A percentile compares a stretch with the other conserved stretches of the same genome.
Conservation (phyloP, 2,888 invertebrate species). For the Dicyrtoma fusca region DNA sequence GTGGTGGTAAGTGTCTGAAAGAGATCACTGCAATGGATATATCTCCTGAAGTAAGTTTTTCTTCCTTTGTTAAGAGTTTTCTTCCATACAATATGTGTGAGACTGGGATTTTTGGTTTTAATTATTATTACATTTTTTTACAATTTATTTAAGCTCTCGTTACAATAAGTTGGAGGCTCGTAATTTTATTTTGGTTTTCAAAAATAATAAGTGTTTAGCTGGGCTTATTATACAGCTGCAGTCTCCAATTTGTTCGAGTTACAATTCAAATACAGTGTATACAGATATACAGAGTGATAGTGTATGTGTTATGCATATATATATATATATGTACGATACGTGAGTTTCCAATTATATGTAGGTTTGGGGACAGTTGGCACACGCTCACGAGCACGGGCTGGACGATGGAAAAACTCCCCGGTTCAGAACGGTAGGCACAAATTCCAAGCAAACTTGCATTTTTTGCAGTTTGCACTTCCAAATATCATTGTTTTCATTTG, state of each 20-base stretch:
- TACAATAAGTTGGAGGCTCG: too few species aligned
- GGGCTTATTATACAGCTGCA: too few species aligned
- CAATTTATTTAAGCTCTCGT: too few species aligned
- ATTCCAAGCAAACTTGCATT: background rate
- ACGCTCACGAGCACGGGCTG: constrained; percentile 69
- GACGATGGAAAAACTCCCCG: constrained; percentile 49
- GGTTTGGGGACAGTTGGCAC: constrained; percentile 86
- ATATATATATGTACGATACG: constrained; percentile 49
- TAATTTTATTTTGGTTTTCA: too few species aligned
- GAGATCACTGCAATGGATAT: constrained; percentile 56
- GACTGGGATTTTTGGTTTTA: too few species aligned
- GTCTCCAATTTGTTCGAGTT: too few species aligned
- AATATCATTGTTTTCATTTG: too few species aligned
- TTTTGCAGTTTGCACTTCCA: background rate
- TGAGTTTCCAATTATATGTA: constrained; percentile 63
- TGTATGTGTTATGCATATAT: too few species aligned
- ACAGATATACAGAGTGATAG: too few species aligned
- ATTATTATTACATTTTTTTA: too few species aligned
- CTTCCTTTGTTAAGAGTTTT: constrained; percentile 5
- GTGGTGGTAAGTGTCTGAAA: constrained; percentile 1
- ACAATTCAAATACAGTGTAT: too few species aligned
- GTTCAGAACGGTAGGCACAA: constrained; percentile 55
- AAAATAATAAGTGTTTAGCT: too few species aligned
- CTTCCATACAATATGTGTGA: constrained; percentile 3
- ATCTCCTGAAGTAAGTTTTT: constrained; percentile 58